Conservation (phyloP, 2,888 invertebrate species). For the Eupithecia insigniata region DNA sequence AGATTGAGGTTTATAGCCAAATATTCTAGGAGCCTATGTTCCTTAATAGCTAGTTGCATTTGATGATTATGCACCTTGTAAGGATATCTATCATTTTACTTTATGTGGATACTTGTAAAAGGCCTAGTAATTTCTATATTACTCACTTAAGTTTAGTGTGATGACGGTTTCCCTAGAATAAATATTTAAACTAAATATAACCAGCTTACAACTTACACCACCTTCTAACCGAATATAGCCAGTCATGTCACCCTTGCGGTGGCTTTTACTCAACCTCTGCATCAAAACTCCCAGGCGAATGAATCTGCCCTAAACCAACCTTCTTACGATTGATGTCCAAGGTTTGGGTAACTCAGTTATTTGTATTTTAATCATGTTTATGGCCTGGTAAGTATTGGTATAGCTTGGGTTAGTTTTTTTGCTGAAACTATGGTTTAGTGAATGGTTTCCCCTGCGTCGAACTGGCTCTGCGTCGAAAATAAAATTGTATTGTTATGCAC, state of each 20-base stretch:
- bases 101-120: too few species aligned
- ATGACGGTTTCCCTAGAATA: too few species aligned
- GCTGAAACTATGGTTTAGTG: neutral
- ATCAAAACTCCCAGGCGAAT: constrained; percentile 44
- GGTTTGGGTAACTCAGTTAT: constrained; percentile 15
- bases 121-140: too few species aligned
- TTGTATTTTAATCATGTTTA: constrained; percentile 11
- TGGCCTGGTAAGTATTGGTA: neutral
- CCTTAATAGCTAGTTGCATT: too few species aligned
- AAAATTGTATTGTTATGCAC: too few species aligned
- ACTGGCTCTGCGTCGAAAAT: too few species aligned
- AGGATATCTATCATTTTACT: too few species aligned
- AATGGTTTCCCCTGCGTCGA: too few species aligned
- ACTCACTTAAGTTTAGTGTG: too few species aligned
- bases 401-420: neutral
- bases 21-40: too few species aligned
- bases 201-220: constrained; percentile 33
- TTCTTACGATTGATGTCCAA: constrained; percentile 34
- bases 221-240: constrained; percentile 42
- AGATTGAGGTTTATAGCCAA: too few species aligned
- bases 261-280: constrained; percentile 53
- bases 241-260: constrained; percentile 59
- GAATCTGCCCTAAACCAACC: constrained; percentile 45
- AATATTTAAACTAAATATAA: neutral
- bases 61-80: too few species aligned